Evolutionary conservation across 2,113 vertebrate species (phyloP), one percentile per base, ranked within the genome.

Genomic region (Prunella fulvescens): DNA sequence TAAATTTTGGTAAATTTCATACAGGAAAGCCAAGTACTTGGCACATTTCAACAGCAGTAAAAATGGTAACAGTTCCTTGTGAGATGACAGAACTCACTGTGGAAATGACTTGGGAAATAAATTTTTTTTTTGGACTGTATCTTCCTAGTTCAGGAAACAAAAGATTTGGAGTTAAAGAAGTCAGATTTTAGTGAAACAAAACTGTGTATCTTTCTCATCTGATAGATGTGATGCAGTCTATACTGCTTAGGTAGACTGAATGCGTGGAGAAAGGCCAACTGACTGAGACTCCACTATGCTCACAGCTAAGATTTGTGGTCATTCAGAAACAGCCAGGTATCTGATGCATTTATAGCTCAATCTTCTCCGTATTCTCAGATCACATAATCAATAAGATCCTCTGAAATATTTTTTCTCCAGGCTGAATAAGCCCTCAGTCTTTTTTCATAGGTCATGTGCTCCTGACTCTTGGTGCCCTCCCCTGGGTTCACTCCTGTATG

Each of bases 51-150:
- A 24, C 31, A 54, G 19, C 69, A 78, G 70, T 48, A 73, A 89
- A 91, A 89, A 73, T 16, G 19, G 26, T 48, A 73, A 56, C 28
- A 81, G 42, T 28, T 86, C 10, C 24, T 73, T 84, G 22, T 44
- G 11, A 56, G 31, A 84, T 81, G 45, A 61, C 12, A 81, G 18
- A 73, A 76, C 20, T 74, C 53, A 57, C 15, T 76, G 53, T 56
- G 23, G 29, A 86, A 91, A 76, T 8, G 0, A 82, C 11, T 29
- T 45, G 14, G 1, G 3, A 66, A 78, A 37, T 0, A 57, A 9
- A 8, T 12, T 26, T 5, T 31, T 19, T 60, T 65, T 77, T 69
- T 17, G 5, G 5, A 50, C 18, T 0, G 0, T 35, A 51, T 70
- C 33, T 64, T 90, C 35, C 42, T 61, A 39, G 54, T 61, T 70